phyloP scores from a whole-genome alignment of 2,888 invertebrate genomes.

The Tiliacea aurago region DNA sequence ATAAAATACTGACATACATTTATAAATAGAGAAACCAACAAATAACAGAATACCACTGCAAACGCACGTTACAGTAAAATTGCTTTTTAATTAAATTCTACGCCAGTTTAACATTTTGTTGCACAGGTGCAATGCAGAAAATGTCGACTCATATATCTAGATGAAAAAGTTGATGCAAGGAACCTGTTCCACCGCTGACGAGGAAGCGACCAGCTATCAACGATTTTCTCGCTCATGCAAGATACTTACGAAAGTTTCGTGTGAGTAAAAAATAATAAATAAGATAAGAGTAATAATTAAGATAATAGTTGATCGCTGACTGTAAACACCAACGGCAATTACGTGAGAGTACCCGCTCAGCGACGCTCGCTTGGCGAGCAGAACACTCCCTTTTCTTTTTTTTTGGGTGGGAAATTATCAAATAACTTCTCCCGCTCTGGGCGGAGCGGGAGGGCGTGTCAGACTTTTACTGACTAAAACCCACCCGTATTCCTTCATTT shows the following conservation, averaged over 20 bases:
- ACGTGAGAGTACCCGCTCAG: not conserved
- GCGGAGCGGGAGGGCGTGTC: no score
- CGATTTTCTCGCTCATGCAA: not conserved
- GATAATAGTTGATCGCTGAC: not conserved
- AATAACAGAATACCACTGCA: not conserved
- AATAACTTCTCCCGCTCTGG: no score
- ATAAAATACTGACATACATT: not conserved
- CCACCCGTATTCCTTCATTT: no score
- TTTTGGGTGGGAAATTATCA: no score
- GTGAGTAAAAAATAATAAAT: not conserved
- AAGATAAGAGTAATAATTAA: not conserved
- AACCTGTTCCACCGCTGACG: no score
- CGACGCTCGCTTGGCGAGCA: not conserved
- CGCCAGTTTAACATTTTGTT: slow-evolving; percentile 28
- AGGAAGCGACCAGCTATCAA: not conserved
- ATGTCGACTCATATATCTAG: not conserved
- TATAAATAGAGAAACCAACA: not conserved
- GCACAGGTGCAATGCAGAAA: not conserved
- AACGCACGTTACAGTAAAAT: slow-evolving; percentile 36
- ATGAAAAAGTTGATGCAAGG: not conserved
- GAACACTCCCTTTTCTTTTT: no score
- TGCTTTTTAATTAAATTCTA: slow-evolving; percentile 42
- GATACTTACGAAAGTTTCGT: not conserved
- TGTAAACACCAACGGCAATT: not conserved
- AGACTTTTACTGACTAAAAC: no score